A percentile compares a stretch with the other conserved stretches of the same genome.
These are phyloP conservation scores for Iguana delicatissima DNA, from an alignment of 2,797 vertebrate genomes.

Conservation along the genomic window DNA sequence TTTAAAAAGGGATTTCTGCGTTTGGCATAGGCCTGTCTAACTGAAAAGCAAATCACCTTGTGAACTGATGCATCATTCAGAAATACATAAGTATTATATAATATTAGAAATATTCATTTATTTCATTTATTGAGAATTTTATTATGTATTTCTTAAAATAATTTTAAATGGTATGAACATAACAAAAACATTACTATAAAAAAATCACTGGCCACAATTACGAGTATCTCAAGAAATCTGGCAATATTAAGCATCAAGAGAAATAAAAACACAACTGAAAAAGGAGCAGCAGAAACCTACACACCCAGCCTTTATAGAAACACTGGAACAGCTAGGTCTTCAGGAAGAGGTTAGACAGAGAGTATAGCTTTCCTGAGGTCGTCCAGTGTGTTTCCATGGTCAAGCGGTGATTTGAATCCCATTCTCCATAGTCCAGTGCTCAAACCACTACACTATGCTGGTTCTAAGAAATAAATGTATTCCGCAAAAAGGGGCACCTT, in stretches of 20 bases:
- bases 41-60: not conserved
- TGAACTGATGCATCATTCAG: not conserved
- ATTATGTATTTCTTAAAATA: not conserved
- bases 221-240: not conserved
- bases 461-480: no score
- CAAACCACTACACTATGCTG: no score
- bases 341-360: not conserved
- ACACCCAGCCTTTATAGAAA: not conserved
- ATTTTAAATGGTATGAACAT: not conserved
- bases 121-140: no score
- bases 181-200: no score
- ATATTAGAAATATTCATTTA: not conserved
- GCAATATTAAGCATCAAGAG: not conserved
- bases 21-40: not conserved
- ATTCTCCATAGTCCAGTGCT: no score
- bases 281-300: not conserved
- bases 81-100: not conserved
- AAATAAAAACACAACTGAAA: not conserved
- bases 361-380: no score
- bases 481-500: not conserved
- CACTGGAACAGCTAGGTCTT: no score
- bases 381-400: no score
- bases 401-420: no score
- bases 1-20: not conserved
- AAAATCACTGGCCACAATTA: not conserved